These are phyloP conservation scores for Crepidodera aurea DNA, from an alignment of 2,888 invertebrate species.

Conservation along the genomic window DNA sequence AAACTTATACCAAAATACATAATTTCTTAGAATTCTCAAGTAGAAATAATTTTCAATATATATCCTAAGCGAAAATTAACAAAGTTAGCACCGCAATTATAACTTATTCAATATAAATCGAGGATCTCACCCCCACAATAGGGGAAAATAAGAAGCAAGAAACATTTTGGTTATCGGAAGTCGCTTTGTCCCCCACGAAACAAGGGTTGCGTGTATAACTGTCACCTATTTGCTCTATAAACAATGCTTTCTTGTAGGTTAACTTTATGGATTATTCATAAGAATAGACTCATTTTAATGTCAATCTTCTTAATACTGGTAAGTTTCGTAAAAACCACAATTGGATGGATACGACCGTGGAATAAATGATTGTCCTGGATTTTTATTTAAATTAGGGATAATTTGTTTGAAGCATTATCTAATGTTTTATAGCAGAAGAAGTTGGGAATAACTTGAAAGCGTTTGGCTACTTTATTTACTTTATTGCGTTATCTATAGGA, in stretches of 20 bases:
- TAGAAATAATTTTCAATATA: too few species aligned
- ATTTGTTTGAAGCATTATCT: too few species aligned
- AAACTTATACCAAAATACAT: too few species aligned
- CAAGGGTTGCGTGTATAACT: constrained; percentile 45
- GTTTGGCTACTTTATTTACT: too few species aligned
- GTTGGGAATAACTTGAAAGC: too few species aligned
- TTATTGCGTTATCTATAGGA: too few species aligned
- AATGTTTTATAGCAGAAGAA: too few species aligned
- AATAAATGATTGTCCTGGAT: neutral
- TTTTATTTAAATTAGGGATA: too few species aligned
- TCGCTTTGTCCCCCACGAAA: constrained; percentile 33
- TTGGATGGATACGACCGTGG: neutral
- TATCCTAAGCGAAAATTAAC: too few species aligned
- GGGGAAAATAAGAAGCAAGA: constrained; percentile 13
- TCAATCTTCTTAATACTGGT: constrained; percentile 18
- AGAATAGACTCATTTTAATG: constrained; percentile 26
- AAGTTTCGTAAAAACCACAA: constrained; percentile 22
- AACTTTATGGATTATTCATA: constrained; percentile 40
- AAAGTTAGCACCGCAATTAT: constrained; percentile 2
- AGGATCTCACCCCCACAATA: neutral
- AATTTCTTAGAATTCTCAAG: too few species aligned
- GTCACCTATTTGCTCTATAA: constrained; percentile 44
- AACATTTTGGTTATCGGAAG: constrained; percentile 37
- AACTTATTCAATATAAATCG: constrained; percentile 15
- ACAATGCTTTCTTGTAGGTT: constrained; percentile 40